Base-by-base conservation (phyloP, 2,797 vertebrate species). In the Tachyglossus aculeatus region DNA sequence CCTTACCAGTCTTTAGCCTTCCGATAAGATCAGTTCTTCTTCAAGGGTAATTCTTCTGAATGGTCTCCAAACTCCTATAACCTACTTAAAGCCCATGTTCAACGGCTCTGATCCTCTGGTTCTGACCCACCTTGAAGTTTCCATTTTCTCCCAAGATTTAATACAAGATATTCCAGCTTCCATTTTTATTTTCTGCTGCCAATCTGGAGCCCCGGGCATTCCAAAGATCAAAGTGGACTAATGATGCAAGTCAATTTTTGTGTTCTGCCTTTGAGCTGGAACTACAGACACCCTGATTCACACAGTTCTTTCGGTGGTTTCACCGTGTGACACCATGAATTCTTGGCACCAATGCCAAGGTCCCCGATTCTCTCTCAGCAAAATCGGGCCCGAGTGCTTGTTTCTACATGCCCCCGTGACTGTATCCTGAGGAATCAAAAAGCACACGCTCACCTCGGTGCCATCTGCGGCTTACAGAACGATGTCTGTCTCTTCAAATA, bases 401-500 rank as follows among this genome's bases (percentile, higher is more conserved):
- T 13, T 48, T 25, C 31, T n/a, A n/a, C n/a, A n/a, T n/a, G n/a
- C 15, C 25, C 45, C 31, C 31, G 16, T 48, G 31, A 48, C 16
- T n/a, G 14, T 27, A 29, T 31, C 31, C 25, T 31, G 12, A 10
- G 27, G 9, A 29, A 48, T 48, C 24, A 31, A 19, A 31, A 48
- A 48, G 16, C 27, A 9, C 29, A 48, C 2, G 0, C 27, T 29
- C 21, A 11, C 45, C 27, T 47, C 25, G 18, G 45, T 48, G 27
- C 31, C 25, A 48, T 27, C 25, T 48, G n/a, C 61, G 39, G 22
- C 34, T 19, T 43, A 43, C 12, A 45, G 44, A 65, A 60, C 18
- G 38, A 78, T 41, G 24, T 37, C 34, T 21, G 40, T 67, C 73
- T 74, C 72, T 60, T 57, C 34, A 50, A 67, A 59, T 0, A 2